Evolutionary conservation across 2,888 invertebrate species (phyloP), one percentile per base, ranked within the genome.

Genomic region (Pyrrhosoma nymphula): DNA sequence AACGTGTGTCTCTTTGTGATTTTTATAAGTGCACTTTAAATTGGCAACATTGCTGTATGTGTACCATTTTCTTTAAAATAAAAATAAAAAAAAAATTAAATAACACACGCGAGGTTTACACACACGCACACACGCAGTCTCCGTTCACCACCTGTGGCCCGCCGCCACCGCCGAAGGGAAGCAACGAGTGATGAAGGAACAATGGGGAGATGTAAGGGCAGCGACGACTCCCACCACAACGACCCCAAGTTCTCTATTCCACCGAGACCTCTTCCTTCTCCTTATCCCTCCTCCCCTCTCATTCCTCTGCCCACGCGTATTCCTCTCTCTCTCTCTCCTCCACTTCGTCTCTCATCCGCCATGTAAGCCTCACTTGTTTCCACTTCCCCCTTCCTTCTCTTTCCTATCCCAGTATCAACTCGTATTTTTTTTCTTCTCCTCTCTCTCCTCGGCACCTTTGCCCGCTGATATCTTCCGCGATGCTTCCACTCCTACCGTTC

Each of bases 141-240:
- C 39, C 39, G 39, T 10, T 56, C n/a, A 55, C 12, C 47, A n/a
- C 88, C 20, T 18, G 39, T 8, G 39, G 18, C 39, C 63, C n/a
- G 30, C 75, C 47, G 18, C 18, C 26, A 23, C 89, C 55, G 55
- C 55, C 89, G 89, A 89, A 56, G 56, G 69, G 69, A 35, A 35
- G n/a, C 30, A 90, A 60, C 90, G 90, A 47, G 12, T 12, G 91
- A 39, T 39, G 91, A 55, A n/a, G 93, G 93, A 93, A 93, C 93
- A 93, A 93, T 93, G 93, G 93, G 82, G 47, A 75, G 93, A 93
- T 69, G 69, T 69, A 35, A 63, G 89, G n/a, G 56, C 89, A 89
- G n/a, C 39, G 56, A 47, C 35, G 91, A 69, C 93, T 69, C 93
- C 89, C 89, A 89, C 56, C 56, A 55, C 56, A 26, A 47, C 89